Evolutionary conservation across 2,888 invertebrate genomes (phyloP), one percentile per base, ranked within the genome.

Genomic region (Leptinotarsa tumamoca): DNA sequence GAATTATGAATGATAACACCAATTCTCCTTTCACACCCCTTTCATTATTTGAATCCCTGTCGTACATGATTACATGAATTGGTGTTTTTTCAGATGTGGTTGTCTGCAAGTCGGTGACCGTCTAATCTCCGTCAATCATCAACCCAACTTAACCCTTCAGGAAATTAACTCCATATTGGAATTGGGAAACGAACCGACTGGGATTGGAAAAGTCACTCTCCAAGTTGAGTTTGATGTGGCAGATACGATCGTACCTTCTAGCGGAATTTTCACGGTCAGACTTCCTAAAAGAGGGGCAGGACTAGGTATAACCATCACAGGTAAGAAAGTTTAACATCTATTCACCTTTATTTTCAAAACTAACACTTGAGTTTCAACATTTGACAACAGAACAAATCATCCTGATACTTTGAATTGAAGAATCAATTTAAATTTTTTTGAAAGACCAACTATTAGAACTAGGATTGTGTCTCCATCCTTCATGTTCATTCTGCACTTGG

Each of bases 171-270:
- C 88, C n/a, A 84, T 88, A 68, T 81, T 88, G 72, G 88, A 89
- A 80, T 79, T 87, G 80, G 88, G 86, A 68, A 91, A 90, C 75
- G 92, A 92, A 82, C 89, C 90, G 1, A 91, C 90, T 73, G 90
- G 89, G 17, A 90, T 89, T 13, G 91, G 92, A 82, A 93, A 94
- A 89, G 91, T 97, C 58, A 94, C 94, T 66, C 87, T 98, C 61
- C 94, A 95, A 82, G 92, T 95, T 1, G 97, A 97, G 86, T 97
- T 97, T 87, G 96, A 95, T 89, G 96, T 97, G 87, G 95, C 96
- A 14, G 97, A 97, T 81, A 93, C 96, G 0, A 96, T 97, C 66
- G 95, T 97, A 79, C 96, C 97, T 2, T 94, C 95, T 5, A 95
- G 95, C 82, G 97, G 97, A 0, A 94, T 96, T 0, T 98, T 97